These are phyloP conservation scores for Conus ventricosus DNA, from an alignment of 1,140 invertebrate species.

Conservation along the genomic window DNA sequence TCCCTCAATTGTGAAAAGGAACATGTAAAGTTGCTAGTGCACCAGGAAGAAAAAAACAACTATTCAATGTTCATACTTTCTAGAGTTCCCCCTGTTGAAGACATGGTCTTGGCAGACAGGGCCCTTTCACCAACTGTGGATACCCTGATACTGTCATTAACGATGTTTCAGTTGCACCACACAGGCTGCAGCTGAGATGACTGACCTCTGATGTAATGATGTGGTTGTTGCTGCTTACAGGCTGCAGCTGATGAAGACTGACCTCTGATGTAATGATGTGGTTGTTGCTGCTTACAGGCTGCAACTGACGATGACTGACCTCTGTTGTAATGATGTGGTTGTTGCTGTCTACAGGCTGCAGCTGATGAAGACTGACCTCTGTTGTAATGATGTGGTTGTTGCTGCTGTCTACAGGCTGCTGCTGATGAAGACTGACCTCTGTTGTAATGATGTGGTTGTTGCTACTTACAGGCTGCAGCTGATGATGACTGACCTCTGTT, in stretches of 20 bases:
- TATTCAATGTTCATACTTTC: too few relatives aligned
- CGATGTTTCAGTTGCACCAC: too few relatives aligned
- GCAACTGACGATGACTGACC: background rate
- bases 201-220: background rate
- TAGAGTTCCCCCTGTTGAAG: too few relatives aligned
- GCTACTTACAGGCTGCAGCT: slow-evolving; percentile 60
- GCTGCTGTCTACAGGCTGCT: background rate
- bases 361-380: background rate
- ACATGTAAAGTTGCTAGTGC: too few relatives aligned
- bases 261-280: background rate
- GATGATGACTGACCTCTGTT: slow-evolving; percentile 70
- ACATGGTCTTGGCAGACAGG: too few relatives aligned
- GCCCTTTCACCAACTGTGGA: too few relatives aligned
- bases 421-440: background rate
- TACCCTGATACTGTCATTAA: too few relatives aligned
- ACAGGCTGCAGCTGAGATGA: too few relatives aligned
- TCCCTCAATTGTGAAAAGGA: too few relatives aligned
- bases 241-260: background rate
- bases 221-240: background rate
- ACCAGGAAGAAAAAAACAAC: too few relatives aligned
- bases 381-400: background rate
- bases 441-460: too few relatives aligned
- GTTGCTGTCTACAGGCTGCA: background rate
- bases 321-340: background rate
- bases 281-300: background rate